Evolutionary conservation across 2,797 vertebrate genomes (phyloP), one percentile per base, ranked within the genome.

Genomic region (Lepus oiostolus): DNA sequence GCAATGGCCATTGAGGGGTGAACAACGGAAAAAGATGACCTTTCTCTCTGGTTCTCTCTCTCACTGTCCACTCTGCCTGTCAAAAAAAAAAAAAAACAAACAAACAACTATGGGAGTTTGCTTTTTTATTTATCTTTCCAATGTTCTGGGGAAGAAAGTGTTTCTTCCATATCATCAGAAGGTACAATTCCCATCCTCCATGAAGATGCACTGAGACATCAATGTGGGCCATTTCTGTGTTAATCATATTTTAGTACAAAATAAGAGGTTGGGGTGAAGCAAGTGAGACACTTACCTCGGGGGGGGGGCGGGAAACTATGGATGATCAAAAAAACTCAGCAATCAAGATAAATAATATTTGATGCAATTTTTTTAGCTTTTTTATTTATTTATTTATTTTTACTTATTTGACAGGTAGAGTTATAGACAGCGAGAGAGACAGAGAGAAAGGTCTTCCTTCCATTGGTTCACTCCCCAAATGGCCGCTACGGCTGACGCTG

Each of bases 311-410:
- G 38, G 5, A 5, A 38, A 38, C 58, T 85, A 77, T 77, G 17
- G 4, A 0, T 75, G n/a, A 26, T 38, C 82, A 47, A 16, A 79
- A 92, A 63, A 76, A 52, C 9, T 87, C 82, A 90, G 19, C 12
- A 68, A 83, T 88, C 52, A 90, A 85, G 58, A 71, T 88, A 47
- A 67, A 71, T 88, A 47, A 67, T 86, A 60, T 63, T n/a, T 79
- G 65, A 38, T 62, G n/a, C 9, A 42, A 42, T 42, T 42, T 42
- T 42, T 42, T 42, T 42, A 42, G 42, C 42, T 38, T 38, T 38
- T 38, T 38, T 32, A 32, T 32, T 32, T 32, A 32, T 32, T 32
- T 32, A 32, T 32, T 32, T 32, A 32, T 42, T 42, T 42, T 42
- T 6, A 42, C 5, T 42, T 42, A 42, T 42, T 42, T 42, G 42